Conservation (phyloP, 1,140 invertebrate genomes). For the Pantala flavescens region DNA sequence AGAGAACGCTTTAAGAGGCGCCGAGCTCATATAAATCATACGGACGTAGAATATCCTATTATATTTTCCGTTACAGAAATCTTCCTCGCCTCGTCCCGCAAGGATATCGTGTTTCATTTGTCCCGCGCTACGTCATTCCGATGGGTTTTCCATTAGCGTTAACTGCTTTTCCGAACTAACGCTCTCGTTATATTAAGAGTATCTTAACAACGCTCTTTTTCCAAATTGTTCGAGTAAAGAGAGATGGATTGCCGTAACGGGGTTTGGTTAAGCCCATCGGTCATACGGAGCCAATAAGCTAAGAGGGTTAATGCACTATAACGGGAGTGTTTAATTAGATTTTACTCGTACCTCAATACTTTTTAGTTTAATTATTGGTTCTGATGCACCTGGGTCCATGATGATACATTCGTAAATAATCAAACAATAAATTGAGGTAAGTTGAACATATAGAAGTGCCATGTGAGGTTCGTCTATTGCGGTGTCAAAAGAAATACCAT, state of each 20-base stretch:
- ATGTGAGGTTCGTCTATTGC: too few species aligned
- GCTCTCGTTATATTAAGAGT: background rate
- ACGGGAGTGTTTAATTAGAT: background rate
- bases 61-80: background rate
- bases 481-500: too few species aligned
- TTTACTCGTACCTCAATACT: too few species aligned
- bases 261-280: background rate
- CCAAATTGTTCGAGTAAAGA: background rate
- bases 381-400: too few species aligned
- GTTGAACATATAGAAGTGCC: too few species aligned
- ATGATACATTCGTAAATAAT: too few species aligned
- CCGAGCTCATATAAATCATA: background rate
- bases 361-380: too few species aligned
- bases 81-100: background rate
- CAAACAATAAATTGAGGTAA: too few species aligned
- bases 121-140: background rate
- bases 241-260: conserved; percentile 2
- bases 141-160: conserved; percentile 9
- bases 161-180: background rate
- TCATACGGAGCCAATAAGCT: background rate
- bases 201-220: background rate
- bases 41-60: background rate
- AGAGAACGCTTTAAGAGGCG: background rate
- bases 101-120: conserved; percentile 6
- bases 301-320: background rate